Evolutionary conservation across 2,113 vertebrate genomes (phyloP).

Genomic region (Malaclemys terrapin): DNA sequence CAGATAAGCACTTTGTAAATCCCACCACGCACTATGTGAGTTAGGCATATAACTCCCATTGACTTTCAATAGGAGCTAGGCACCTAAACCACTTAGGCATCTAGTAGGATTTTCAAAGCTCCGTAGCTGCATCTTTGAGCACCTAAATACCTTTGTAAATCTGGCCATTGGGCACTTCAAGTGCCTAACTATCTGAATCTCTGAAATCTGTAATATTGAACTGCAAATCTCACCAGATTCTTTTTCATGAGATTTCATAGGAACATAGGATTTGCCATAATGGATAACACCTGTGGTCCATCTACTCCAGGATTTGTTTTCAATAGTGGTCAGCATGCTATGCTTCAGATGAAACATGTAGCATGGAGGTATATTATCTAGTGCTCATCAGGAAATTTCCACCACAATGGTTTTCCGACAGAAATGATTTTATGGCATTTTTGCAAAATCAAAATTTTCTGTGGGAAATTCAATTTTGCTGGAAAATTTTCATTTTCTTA

Average conservation of each 20-base stretch:
- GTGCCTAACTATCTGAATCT: background rate
- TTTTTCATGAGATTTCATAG: background rate
- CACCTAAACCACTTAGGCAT: background rate
- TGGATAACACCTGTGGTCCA: background rate
- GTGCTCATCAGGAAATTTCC: background rate
- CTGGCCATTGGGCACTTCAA: background rate
- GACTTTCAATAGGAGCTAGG: background rate
- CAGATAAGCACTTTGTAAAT: too few relatives aligned
- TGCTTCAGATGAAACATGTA: background rate
- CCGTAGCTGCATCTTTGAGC: background rate
- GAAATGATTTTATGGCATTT: background rate
- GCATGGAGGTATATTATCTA: background rate
- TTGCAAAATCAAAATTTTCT: background rate
- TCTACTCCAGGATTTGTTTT: background rate
- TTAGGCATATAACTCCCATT: background rate
- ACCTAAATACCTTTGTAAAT: background rate
- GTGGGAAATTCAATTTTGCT: background rate
- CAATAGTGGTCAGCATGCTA: background rate
- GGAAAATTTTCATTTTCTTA: background rate
- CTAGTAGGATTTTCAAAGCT: background rate
- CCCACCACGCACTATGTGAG: background rate
- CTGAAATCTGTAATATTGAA: background rate
- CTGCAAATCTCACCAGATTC: background rate
- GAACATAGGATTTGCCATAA: background rate
- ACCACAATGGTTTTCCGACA: background rate